Base-by-base conservation (phyloP, 2,888 invertebrate species). In the Hoplodrina ambigua region DNA sequence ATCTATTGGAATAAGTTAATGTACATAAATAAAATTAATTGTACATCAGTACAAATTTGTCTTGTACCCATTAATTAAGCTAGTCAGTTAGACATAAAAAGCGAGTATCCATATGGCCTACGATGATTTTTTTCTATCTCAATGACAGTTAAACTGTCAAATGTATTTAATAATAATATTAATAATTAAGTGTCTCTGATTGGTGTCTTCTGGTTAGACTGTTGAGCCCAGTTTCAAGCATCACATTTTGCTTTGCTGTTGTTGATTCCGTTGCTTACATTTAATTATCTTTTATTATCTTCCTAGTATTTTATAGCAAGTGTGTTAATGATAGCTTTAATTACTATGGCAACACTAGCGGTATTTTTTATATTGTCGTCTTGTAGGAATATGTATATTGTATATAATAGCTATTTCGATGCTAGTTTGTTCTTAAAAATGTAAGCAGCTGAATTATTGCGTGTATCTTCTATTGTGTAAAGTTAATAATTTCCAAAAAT, bases 51-150 rank as follows among this genome's bases (percentile, higher is more conserved):
- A 13, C 49, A 53, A 11, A 13, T 49, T 25, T 69, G 17, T 60
- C 25, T 59, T 20, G 20, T 69, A 73, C 15, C 19, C 10, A 10
- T 66, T 44, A 52, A 56, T 13, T 68, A 75, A 81, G 58, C 55
- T 84, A 84, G 84, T 84, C 72, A 57, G 41, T 75, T 69, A 64
- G 41, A 6, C 46, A 44, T 70, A 66, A 13, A 41, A 84, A 61
- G 93, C 94, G 88, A 94, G 94, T 92, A 92, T 93, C 93, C 93
- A 87, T 78, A 89, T 78, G 93, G 94, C 94, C 94, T 94, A 92
- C 57, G 50, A 92, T 58, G 50, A 76, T 53, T 81, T 70, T 50
- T 79, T 72, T 69, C 33, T 65, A 55, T 63, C 37, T 72, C 66
- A 59, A 30, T 54, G 78, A 37, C 72, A 82, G 77, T 78, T 3